Evolutionary conservation across 2,113 vertebrate genomes (phyloP), one percentile per base, ranked within the genome.

Genomic region (Oxyura jamaicensis): DNA sequence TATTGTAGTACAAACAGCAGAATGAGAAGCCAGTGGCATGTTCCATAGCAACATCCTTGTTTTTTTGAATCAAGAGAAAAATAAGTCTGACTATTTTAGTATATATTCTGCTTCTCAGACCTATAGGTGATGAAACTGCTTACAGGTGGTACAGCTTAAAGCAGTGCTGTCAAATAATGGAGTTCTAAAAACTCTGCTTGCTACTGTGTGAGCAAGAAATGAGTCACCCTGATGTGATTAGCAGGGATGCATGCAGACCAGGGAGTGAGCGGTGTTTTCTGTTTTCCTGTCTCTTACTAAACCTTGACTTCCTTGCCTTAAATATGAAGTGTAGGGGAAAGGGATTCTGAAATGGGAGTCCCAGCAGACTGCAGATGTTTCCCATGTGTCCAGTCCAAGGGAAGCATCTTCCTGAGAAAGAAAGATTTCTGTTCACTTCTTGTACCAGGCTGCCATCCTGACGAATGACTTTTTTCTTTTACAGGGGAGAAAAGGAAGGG

Each of bases 11-110:
- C 10, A 73, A 56, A 53, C 4, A 73, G 52, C 53, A 63, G 88
- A 65, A 48, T 1, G 4, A 58, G 13, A 56, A 5, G 14, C 16
- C 3, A 14, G 13, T 17, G n/a, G 12, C 4, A 2, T n/a, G 41
- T 58, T 59, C 29, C 18, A 5, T 6, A 36, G 35, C 29, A 67
- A 56, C 12, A 16, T 28, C 42, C 13, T 60, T 36, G 3, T 4
- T 26, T 26, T 26, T 62, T 62, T 36, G 13, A 76, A 33, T 62
- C 5, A 36, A 33, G 46, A 55, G 5, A 71, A 66, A 56, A 2
- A 36, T 5, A 7, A 62, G 52, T 33, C 11, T 17, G 31, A 36
- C 29, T 33, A 10, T 66, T 68, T 53, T 5, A 46, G 42, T 0
- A 0, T 29, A 21, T 22, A 41, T 68, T 12, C 6, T 23, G 35